Evolutionary conservation across 30 jellyfish, hydroid and myxozoan genomes (phyloP), one percentile per base, ranked within the genome.

Genomic region (Pelagia noctiluca): DNA sequence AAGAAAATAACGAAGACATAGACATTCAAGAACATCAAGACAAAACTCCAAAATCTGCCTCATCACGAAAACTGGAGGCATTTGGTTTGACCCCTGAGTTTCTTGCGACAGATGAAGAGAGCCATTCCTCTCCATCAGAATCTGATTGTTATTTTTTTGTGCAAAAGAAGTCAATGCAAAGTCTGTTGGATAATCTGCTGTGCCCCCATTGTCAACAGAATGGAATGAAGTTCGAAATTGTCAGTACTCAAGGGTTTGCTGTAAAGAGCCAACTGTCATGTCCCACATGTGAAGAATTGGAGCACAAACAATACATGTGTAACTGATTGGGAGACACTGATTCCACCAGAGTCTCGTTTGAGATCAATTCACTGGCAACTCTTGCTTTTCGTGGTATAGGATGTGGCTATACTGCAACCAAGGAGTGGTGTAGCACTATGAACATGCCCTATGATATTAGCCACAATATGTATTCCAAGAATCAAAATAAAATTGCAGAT

Each of bases 401-500:
- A 24, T 63, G 84, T 63, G 90, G 90, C 24, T 63, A 35, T 80
- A 4, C 85, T 64, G 90, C 84, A 46, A 63, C 63, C 18, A 65
- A 80, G n/a, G 73, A 63, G 7, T 80, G 83, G 73, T 80, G 90
- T 67, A 47, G 74, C 73, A 63, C 84, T 11, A 80, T 80, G 85
- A 80, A 63, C 29, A 80, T 63, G 83, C 90, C 90, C 8, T 47
- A 63, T 35, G 26, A 38, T 25, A 22, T 80, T 13, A 63, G 84
- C 84, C 49, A 65, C 16, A 36, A 47, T 47, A 8, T 63, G 42
- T 80, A 35, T 42, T 22, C 50, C 0, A 65, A 47, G 32, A 36
- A 63, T 42, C 54, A 63, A 23, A 38, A 46, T 29, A 42, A 63
- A 35, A 48, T 63, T 11, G 73, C 63, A 1, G 75, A 31, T 26